Percentiles rank a stretch among this genome's conserved stretches.
Conservation (phyloP, 2,797 vertebrate species). For the Ispidina picta region DNA sequence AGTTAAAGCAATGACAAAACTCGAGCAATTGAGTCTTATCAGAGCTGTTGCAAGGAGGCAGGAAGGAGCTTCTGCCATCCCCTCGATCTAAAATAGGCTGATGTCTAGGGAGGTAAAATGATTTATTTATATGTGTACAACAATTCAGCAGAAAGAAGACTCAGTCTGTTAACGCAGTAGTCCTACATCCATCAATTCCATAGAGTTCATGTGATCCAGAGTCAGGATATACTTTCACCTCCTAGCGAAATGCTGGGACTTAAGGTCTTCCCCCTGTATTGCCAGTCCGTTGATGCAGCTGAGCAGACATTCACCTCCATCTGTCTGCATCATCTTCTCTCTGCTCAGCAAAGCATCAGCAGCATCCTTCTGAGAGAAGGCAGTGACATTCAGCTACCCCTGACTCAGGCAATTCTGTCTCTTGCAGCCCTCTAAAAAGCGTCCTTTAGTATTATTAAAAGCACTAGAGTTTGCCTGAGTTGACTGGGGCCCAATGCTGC, state of each 20-base stretch:
- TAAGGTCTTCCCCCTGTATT: neutral
- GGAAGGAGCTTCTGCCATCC: neutral
- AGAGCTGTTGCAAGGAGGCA: neutral
- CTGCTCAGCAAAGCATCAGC: neutral
- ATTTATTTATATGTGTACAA: neutral
- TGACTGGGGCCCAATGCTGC: neutral
- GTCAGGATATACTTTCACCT: neutral
- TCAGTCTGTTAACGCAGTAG: neutral
- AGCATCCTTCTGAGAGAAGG: neutral
- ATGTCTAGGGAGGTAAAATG: neutral
- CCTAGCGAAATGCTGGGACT: neutral
- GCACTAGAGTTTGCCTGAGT: neutral
- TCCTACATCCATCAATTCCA: neutral
- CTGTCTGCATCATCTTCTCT: fast-evolving
- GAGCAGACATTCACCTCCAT: neutral
- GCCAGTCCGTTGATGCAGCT: neutral
- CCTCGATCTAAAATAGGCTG: neutral
- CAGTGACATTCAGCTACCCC: fast-evolving
- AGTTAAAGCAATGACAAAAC: neutral
- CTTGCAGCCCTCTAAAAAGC: neutral
- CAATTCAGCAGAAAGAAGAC: neutral
- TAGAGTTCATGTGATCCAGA: neutral
- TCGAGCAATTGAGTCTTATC: neutral
- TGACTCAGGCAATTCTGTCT: neutral
- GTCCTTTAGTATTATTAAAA: neutral